Evolutionary conservation across 2,888 invertebrate species (phyloP).

Genomic region (Tetheella fluctuosa): DNA sequence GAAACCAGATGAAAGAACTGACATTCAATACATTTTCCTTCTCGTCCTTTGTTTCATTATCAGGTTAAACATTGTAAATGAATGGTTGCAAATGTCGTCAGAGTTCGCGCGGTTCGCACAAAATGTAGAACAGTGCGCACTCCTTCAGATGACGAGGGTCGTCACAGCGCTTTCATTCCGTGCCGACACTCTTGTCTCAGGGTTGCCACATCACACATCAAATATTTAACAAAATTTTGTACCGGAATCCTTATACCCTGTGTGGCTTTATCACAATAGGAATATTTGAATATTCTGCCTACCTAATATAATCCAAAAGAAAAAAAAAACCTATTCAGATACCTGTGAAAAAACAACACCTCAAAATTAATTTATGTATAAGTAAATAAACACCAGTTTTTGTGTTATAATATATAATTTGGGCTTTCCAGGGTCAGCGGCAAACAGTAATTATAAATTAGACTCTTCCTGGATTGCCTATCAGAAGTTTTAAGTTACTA

Average conservation of each 20-base stretch:
- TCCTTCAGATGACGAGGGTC: slow-evolving; percentile 69
- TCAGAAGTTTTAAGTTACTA: too few relatives aligned
- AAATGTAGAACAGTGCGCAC: slow-evolving; percentile 60
- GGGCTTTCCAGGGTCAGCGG: too few relatives aligned
- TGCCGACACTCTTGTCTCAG: slow-evolving; percentile 42
- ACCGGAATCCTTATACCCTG: background rate
- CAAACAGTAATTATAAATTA: too few relatives aligned
- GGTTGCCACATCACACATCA: slow-evolving; percentile 39
- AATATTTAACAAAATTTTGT: background rate
- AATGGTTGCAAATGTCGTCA: slow-evolving; percentile 3
- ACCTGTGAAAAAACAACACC: too few relatives aligned
- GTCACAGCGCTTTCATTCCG: slow-evolving; percentile 63
- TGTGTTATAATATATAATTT: too few relatives aligned
- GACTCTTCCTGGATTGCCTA: too few relatives aligned
- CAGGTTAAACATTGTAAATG: slow-evolving; percentile 9
- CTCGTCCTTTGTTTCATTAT: slow-evolving; percentile 5
- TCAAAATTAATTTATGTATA: too few relatives aligned
- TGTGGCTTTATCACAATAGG: background rate
- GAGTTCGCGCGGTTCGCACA: slow-evolving; percentile 33
- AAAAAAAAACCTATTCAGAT: too few relatives aligned
- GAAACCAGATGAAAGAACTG: background rate
- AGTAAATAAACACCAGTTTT: too few relatives aligned
- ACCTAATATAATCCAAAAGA: too few relatives aligned
- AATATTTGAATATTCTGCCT: too few relatives aligned
- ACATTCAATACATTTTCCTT: background rate